These are phyloP conservation scores for Conopomorpha cramerella DNA, from an alignment of 1,140 invertebrate species.

Conservation along the genomic window DNA sequence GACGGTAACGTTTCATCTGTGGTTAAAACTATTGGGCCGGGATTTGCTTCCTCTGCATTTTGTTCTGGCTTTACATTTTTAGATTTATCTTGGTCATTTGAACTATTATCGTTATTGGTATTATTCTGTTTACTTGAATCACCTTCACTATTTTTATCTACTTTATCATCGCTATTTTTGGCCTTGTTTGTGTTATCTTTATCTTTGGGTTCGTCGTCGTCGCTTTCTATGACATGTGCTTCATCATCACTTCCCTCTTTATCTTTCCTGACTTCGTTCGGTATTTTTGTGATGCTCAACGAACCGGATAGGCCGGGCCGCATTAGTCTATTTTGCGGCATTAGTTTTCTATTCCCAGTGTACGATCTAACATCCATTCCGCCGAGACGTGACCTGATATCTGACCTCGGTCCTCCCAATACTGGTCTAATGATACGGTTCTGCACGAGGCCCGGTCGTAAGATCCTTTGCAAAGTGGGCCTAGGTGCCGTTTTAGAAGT, in stretches of 20 bases:
- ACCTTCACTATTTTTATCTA: neutral
- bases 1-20: constrained; percentile 49
- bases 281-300: constrained; percentile 45
- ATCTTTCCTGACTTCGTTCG: constrained; percentile 27
- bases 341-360: constrained; percentile 17
- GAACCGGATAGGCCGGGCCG: constrained; percentile 35
- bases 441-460: constrained; percentile 30
- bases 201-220: constrained; percentile 24
- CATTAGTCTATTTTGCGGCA: constrained; percentile 20
- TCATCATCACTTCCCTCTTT: constrained; percentile 27
- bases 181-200: constrained; percentile 5
- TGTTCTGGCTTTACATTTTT: constrained; percentile 9
- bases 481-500: constrained; percentile 62
- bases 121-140: constrained; percentile 5
- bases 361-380: constrained; percentile 28
- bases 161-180: neutral
- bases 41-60: constrained; percentile 8
- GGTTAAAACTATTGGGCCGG: constrained; percentile 29
- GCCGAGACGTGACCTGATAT: constrained; percentile 30
- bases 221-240: constrained; percentile 43
- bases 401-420: constrained; percentile 38
- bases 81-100: constrained; percentile 14
- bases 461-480: constrained; percentile 33
- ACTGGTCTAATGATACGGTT: constrained; percentile 34
- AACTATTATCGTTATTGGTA: constrained; percentile 13